Base-by-base conservation (phyloP, 2,888 invertebrate genomes). In the Pandemis corylana region DNA sequence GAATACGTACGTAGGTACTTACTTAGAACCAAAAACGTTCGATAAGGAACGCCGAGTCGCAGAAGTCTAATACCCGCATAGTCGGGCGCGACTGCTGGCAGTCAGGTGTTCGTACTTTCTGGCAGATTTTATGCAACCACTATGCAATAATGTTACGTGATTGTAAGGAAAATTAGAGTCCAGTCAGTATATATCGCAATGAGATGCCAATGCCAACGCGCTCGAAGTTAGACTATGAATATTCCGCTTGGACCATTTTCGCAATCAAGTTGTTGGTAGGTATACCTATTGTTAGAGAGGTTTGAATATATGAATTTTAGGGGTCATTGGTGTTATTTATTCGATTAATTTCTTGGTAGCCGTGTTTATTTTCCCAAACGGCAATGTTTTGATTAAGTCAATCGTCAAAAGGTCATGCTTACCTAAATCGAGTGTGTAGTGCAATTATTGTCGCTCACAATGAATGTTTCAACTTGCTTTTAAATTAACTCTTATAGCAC, bases 121-220 rank as follows among this genome's bases (percentile, higher is more conserved):
- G 20, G 56, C 56, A 15, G 56, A 20, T 59, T 59, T 59, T 36
- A 36, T 36, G 28, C 28, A 36, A 36, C 28, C 28, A 36, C 28
- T 59, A 59, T 28, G 59, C 59, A 28, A 59, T 59, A 59, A 12
- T 56, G 56, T 12, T 59, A 59, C 28, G 59, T 59, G 59, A 59
- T 10, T 12, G 28, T 59, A 59, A 59, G 28, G 28, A 59, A 28
- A 59, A 59, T 28, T 59, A 28, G 20, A 20, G 20, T 28, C 59
- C 2, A 10, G 53, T 15, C 59, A 28, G 59, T 59, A 0, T 20
- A 56, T 56, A 59, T 12, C 28, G 28, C 59, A 59, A 59, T 28
- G 59, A 9, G 20, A 56, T 20, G 56, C 56, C 56, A 59, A 59
- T 28, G 59, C 59, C 59, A 59, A 59, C 12, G 12, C 28, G 59